Conservation (phyloP, 2,797 vertebrate genomes). For the Notamacropus eugenii region DNA sequence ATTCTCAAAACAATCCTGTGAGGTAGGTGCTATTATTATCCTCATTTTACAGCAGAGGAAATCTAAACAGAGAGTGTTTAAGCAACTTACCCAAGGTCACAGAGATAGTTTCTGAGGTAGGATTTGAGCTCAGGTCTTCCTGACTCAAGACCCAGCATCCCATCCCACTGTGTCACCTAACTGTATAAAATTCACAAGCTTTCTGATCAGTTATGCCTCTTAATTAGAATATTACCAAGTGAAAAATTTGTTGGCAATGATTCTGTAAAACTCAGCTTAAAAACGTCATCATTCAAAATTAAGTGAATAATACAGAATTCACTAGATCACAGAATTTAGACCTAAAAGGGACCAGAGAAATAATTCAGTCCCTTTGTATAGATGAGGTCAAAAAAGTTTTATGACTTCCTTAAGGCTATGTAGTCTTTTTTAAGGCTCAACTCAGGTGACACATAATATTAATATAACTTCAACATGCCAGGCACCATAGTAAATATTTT, state of each 20-base stretch:
- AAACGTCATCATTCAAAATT: neutral
- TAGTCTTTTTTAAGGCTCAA: too few species aligned
- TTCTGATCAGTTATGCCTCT: neutral
- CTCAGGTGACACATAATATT: too few species aligned
- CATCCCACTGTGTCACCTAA: neutral
- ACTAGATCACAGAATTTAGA: neutral
- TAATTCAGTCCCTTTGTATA: neutral
- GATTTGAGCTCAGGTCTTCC: neutral
- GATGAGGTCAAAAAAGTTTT: neutral
- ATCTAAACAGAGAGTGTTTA: neutral
- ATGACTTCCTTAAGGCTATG: too few species aligned
- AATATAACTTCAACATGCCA: too few species aligned
- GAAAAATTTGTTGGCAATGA: neutral
- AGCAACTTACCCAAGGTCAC: neutral
- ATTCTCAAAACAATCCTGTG: neutral
- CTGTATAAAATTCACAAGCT: neutral
- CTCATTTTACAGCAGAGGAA: neutral
- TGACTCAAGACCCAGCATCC: neutral
- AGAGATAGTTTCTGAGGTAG: neutral
- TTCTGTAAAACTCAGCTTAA: neutral
- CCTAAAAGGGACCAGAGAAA: neutral
- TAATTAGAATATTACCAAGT: neutral
- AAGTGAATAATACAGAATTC: neutral
- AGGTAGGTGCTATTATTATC: neutral
- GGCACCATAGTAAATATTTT: too few species aligned